A percentile compares a stretch with the other conserved stretches of the same genome.
These are phyloP conservation scores for Trogon melanurus DNA, from an alignment of 2,113 vertebrate species.

Conservation along the genomic window DNA sequence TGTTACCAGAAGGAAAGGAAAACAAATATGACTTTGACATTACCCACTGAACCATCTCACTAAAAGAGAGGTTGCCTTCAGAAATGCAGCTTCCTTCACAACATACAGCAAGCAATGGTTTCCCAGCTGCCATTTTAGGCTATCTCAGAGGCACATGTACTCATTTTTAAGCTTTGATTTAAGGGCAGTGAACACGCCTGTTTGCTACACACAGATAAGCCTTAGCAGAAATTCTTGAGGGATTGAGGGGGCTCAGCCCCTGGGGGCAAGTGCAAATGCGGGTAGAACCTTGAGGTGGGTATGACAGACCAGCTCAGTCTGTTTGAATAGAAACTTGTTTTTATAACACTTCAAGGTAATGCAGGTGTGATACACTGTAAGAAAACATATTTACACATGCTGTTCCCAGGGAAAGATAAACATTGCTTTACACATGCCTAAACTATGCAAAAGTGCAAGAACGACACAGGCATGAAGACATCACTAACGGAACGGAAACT, in stretches of 20 bases:
- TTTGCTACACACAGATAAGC: not conserved
- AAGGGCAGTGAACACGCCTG: not conserved
- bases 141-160: not conserved
- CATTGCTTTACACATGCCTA: not conserved
- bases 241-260: not conserved
- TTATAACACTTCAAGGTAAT: not conserved
- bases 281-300: not conserved
- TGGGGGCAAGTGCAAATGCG: not conserved
- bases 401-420: not conserved
- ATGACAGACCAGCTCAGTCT: not conserved
- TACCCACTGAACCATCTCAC: fast-evolving
- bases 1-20: not conserved
- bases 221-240: not conserved
- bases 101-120: not conserved
- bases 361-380: not conserved
- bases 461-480: not conserved
- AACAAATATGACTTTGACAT: not conserved
- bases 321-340: not conserved
- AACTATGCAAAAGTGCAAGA: not conserved
- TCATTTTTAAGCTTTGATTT: not conserved
- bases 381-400: not conserved
- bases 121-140: not conserved
- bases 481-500: not conserved
- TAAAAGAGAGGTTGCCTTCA: not conserved
- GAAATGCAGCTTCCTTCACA: not conserved